Conservation (phyloP, 2,113 vertebrate genomes). For the Rhizomys pruinosus region DNA sequence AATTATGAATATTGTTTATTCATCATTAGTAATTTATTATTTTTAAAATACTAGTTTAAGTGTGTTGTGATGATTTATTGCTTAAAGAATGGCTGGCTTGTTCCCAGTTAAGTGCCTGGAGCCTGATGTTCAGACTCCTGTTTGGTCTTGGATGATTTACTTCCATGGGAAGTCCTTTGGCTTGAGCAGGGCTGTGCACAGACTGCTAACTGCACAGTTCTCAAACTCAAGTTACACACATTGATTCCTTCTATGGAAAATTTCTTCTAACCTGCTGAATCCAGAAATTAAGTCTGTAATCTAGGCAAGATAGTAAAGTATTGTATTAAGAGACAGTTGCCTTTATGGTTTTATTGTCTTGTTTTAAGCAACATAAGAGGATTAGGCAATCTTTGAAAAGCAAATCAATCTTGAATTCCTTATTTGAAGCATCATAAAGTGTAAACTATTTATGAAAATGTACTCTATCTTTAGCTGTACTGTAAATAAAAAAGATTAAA, state of each 20-base stretch:
- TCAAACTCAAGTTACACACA: not conserved
- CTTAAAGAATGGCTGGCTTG: not conserved
- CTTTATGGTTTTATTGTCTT: not conserved
- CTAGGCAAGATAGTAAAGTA: not conserved
- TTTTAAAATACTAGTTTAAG: conserved; percentile 43
- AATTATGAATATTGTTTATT: conserved; percentile 42
- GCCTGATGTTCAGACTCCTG: not conserved
- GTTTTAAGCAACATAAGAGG: not conserved
- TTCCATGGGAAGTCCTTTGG: not conserved
- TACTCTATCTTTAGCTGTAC: conserved; percentile 10
- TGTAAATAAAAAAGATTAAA: conserved; percentile 32
- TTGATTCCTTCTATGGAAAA: not conserved
- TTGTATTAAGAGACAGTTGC: not conserved
- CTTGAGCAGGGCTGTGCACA: not conserved
- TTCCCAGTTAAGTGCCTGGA: conserved; percentile 3
- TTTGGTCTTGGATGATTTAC: conserved; percentile 23
- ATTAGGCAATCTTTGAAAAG: not conserved
- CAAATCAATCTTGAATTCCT: not conserved
- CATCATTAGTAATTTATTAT: conserved; percentile 26
- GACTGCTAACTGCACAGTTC: not conserved
- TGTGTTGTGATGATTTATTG: conserved; percentile 25
- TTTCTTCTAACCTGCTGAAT: not conserved
- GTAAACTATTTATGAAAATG: not conserved
- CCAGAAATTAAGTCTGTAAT: not conserved
- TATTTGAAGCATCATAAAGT: conserved; percentile 25